Percentiles rank a stretch among this genome's conserved stretches.
These are phyloP conservation scores for Neuroterus valhalla DNA, from an alignment of 1,140 invertebrate genomes.

Conservation along the genomic window DNA sequence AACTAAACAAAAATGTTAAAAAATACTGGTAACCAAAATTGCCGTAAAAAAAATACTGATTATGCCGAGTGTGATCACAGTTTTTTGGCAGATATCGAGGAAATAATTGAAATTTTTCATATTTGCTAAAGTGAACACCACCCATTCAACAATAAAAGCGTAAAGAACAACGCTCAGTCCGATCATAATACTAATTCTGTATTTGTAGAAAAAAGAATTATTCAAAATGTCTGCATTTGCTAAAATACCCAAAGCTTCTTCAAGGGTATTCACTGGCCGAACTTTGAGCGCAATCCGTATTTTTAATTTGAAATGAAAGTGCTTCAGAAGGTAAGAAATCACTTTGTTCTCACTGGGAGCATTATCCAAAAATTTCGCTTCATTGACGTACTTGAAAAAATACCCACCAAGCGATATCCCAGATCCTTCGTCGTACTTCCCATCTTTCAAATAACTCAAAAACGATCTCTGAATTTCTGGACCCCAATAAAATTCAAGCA, in stretches of 20 bases:
- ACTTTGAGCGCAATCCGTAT: not conserved
- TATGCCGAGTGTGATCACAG: no score
- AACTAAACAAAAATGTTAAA: no score
- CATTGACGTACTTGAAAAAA: constrained; percentile 16
- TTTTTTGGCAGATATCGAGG: no score
- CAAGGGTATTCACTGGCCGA: not conserved
- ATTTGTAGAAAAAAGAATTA: no score
- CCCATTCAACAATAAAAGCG: no score
- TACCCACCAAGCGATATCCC: not conserved
- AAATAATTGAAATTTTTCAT: no score
- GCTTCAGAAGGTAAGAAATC: not conserved
- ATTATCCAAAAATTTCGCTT: not conserved
- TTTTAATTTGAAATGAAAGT: not conserved
- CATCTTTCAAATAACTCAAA: not conserved
- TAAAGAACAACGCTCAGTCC: no score
- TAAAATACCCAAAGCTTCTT: constrained; percentile 2
- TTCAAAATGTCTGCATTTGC: not conserved
- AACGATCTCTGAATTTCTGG: not conserved
- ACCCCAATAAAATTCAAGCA: constrained; percentile 20
- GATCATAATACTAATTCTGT: no score
- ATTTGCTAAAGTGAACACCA: no score
- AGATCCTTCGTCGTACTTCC: not conserved
- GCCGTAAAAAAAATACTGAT: no score
- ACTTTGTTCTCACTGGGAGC: constrained; percentile 5
- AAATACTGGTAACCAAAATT: no score